These are phyloP conservation scores for Antrozous pallidus DNA, from an alignment of 2,797 vertebrate species.

Conservation along the genomic window DNA sequence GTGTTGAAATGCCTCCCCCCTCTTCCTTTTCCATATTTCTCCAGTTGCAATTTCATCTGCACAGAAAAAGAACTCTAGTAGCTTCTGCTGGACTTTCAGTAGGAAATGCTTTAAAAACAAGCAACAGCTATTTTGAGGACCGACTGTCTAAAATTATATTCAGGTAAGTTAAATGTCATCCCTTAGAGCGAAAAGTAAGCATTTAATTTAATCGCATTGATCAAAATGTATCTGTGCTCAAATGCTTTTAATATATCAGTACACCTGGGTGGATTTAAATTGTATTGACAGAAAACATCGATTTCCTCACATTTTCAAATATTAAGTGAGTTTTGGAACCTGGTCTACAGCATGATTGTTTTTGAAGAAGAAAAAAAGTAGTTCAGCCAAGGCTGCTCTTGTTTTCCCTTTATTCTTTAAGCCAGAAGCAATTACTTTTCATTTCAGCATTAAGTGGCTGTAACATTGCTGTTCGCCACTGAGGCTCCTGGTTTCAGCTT, in stretches of 20 bases:
- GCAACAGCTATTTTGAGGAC: slow-evolving; percentile 14
- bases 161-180: background rate
- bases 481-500: slow-evolving; percentile 67
- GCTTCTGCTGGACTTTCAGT: background rate
- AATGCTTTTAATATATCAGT: background rate
- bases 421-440: slow-evolving; percentile 75
- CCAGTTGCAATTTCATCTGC: background rate
- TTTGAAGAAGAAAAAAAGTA: background rate
- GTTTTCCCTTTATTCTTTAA: slow-evolving; percentile 71
- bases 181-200: slow-evolving; percentile 36
- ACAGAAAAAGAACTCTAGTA: slow-evolving; percentile 1
- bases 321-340: slow-evolving; percentile 52
- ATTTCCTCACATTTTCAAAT: slow-evolving; percentile 61
- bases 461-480: background rate
- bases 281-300: slow-evolving; percentile 62
- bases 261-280: slow-evolving; percentile 42
- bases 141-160: background rate
- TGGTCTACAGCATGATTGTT: slow-evolving; percentile 31
- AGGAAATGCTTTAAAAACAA: background rate
- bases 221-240: slow-evolving; percentile 51
- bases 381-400: slow-evolving; percentile 53
- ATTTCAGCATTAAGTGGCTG: slow-evolving; percentile 65
- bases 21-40: background rate
- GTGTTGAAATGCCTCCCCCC: background rate
- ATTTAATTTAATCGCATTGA: slow-evolving; percentile 46